Percentiles rank a stretch among this genome's conserved stretches.
Evolutionary conservation across 2,888 invertebrate species (phyloP).

Genomic region (Harpagoxenus sublaevis): DNA sequence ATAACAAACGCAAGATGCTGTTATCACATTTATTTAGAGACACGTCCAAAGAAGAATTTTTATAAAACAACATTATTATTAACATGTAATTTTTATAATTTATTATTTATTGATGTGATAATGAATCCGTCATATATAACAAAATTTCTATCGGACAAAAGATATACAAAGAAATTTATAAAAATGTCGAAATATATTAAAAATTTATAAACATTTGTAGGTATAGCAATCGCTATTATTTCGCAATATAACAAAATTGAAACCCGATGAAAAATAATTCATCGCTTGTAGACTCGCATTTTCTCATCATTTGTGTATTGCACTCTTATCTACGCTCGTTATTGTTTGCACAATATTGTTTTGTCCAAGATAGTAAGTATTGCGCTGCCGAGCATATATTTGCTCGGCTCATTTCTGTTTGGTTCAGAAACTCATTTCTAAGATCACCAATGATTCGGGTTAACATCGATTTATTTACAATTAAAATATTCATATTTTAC

Average conservation of each 20-base stretch:
- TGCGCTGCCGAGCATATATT: slow-evolving; percentile 70
- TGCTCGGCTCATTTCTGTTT: slow-evolving; percentile 67
- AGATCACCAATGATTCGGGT: neutral
- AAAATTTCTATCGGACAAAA: neutral
- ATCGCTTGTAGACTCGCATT: slow-evolving; percentile 32
- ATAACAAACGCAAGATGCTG: neutral
- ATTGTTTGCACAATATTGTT: slow-evolving; percentile 79
- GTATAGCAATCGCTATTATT: neutral
- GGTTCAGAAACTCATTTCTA: slow-evolving; percentile 62
- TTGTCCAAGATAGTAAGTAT: slow-evolving; percentile 78
- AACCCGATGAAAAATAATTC: slow-evolving; percentile 44
- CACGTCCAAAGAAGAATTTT: neutral
- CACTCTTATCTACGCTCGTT: slow-evolving; percentile 77
- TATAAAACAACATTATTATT: neutral
- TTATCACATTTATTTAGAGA: neutral
- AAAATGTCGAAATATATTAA: neutral
- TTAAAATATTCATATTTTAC: neutral
- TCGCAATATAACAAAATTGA: neutral
- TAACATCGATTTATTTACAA: neutral
- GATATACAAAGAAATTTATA: neutral
- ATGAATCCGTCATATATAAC: neutral
- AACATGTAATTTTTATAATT: slow-evolving; percentile 9
- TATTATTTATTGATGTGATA: neutral
- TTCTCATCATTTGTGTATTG: slow-evolving; percentile 61
- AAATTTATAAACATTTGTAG: neutral